Base-by-base conservation (phyloP, 2,888 invertebrate genomes). In the Microchrysa polita region DNA sequence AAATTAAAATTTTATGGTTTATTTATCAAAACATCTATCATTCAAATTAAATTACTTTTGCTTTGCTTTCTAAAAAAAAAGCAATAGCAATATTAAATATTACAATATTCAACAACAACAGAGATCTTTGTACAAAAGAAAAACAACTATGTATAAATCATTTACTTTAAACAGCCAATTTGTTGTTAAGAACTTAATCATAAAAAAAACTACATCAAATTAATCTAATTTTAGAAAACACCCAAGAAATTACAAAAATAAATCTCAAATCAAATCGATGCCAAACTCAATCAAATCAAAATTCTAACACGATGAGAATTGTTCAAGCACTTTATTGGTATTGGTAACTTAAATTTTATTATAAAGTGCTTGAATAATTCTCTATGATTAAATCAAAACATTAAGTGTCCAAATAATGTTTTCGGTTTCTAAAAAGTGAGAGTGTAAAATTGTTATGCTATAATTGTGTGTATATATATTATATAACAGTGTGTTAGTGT, bases 161-260 rank as follows among this genome's bases (percentile, higher is more conserved):
- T 34, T 34, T 34, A 63, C 40, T 42, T 22, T 34, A 18, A 48
- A 20, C 52, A 52, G 53, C 67, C 67, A 67, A 67, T 52, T 48
- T 34, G 9, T n/a, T 44, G 27, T 22, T 65, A 44, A n/a, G 4
- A 65, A 61, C 42, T 67, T 18, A 52, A 12, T 53, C 67, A 52
- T n/a, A n/a, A n/a, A n/a, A n/a, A 65, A 27, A 67, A 67, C 67
- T 65, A 65, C 65, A 65, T 65, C 44, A 18, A 44, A 65, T 27
- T 22, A 2, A 65, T 18, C 65, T 61, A 65, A 65, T 10, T 44
- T 18, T 22, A 60, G 27, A 53, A 52, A 67, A 52, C 44, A 67
- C 67, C 67, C 52, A 67, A 63, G 27, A n/a, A 14, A 60, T 20
- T 20, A 57, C n/a, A 60, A 60, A 22, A 18, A 14, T 67, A 27